Base-by-base conservation (phyloP, 2,888 invertebrate genomes). In the Xestia xanthographa region DNA sequence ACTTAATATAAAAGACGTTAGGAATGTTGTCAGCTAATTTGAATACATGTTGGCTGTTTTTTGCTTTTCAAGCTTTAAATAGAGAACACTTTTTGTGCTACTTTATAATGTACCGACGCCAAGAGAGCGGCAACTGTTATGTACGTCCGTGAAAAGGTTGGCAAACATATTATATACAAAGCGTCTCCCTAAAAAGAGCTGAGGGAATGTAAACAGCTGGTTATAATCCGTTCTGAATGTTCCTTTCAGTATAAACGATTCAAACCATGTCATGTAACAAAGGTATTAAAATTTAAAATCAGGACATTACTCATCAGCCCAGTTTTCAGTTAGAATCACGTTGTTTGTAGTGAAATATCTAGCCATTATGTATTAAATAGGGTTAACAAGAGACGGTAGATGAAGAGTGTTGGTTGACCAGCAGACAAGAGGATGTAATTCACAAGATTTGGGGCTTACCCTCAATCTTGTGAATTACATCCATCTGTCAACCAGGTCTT, bases 21-120 rank as follows among this genome's bases (percentile, higher is more conserved):
- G 2, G 5, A 60, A 71, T 45, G 17, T 63, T 12, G 6, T n/a
- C 11, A 50, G 41, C 22, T 45, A n/a, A 48, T 65, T 75, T 56
- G 17, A 56, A 65, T 45, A 26, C 45, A 63, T 22, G 8, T 12
- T 50, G n/a, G 6, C n/a, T 43, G 43, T 43, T 71, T 73, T 73
- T 60, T 29, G n/a, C 22, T 17, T 45, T 26, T 26, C 26, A 38
- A 2, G 22, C 14, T 48, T 48, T 75, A 41, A 58, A 75, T 65
- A 20, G 50, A 1, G 9, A 56, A 66, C 17, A 41, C 6, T 58
- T 62, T 38, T 41, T 20, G 11, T 20, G 22, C 26, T 34, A 45
- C n/a, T 58, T 38, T 14, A 45, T 41, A 58, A 29, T 9, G 5
- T 50, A 75, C 41, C 9, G 29, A 38, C 6, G 17, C 22, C 12